These are phyloP conservation scores for Cyclura pinguis DNA, from an alignment of 2,797 vertebrate genomes.

Conservation along the genomic window DNA sequence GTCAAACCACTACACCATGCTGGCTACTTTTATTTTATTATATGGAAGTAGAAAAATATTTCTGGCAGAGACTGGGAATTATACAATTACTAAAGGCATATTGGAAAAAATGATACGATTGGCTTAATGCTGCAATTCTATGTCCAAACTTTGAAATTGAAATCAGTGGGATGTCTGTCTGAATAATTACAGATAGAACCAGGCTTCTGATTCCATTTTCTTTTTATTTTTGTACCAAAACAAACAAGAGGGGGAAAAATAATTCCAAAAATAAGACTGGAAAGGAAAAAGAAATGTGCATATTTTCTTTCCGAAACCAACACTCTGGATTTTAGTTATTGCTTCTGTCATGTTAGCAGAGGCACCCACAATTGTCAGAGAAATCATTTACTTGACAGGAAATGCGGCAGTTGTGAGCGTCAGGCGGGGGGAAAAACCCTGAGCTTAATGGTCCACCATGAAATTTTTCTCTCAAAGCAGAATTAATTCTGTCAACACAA, in stretches of 20 bases:
- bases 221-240: slow-evolving; percentile 16
- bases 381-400: slow-evolving; percentile 59
- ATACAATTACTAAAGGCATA: not conserved
- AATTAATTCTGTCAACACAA: slow-evolving; percentile 61
- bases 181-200: not conserved
- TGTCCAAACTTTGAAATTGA: not conserved
- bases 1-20: not conserved
- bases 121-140: not conserved
- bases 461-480: slow-evolving; percentile 49
- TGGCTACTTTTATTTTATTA: not conserved
- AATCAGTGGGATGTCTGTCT: not conserved
- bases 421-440: slow-evolving; percentile 40
- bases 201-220: not conserved
- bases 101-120: not conserved
- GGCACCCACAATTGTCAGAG: slow-evolving; percentile 49
- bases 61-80: not conserved
- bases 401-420: slow-evolving; percentile 27
- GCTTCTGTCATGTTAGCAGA: slow-evolving; percentile 25
- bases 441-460: slow-evolving; percentile 44
- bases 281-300: not conserved
- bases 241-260: not conserved
- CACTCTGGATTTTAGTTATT: slow-evolving; percentile 19
- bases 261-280: slow-evolving; percentile 1
- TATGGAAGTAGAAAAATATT: not conserved
- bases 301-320: not conserved